Base-by-base conservation (phyloP, 1,140 invertebrate genomes). In the Marisa cornuarietis region DNA sequence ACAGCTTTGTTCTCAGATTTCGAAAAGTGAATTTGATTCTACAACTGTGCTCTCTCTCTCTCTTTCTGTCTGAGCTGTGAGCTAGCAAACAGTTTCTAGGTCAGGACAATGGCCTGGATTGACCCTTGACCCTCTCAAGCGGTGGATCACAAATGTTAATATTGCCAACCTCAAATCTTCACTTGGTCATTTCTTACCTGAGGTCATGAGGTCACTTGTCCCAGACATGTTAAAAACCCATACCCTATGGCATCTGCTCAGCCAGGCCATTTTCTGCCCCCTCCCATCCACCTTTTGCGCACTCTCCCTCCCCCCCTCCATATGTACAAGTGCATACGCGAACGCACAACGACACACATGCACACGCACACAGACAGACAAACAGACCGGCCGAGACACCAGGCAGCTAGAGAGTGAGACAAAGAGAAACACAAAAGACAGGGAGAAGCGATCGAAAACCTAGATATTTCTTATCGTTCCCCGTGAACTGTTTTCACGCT, bases 321-420 rank as follows among this genome's bases (percentile, higher is more conserved):
- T 54, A 24, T 11, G 52, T 18, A 51, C 52, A 51, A 51, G 54
- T 54, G 22, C 16, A 54, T 26, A 51, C n/a, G 14, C 31, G 31
- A 18, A 71, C 10, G 31, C 26, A 71, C n/a, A 24, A 24, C n/a
- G 1, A 24, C 69, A 24, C 71, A 73, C 2, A 73, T 52, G 54
- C 71, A n/a, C 51, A 51, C 71, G 52, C 71, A 73, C 71, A 54
- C 42, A 54, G 42, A 54, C 71, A 61, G 42, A 73, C 9, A 22
- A 8, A 73, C 71, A 52, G 42, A 52, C 71, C n/a, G 42, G 52
- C 49, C 2, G 14, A 73, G 42, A 20, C 71, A 73, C 49, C 49
- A 52, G 49, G 14, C 10, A 73, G 49, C 13, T 22, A 73, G 49
- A 5, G 49, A 73, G 71, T 13, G 42, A 73, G 71, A 73, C 8